These are phyloP conservation scores for Ancistrus triradiatus DNA, from an alignment of 2,113 vertebrate species.

Conservation along the genomic window DNA sequence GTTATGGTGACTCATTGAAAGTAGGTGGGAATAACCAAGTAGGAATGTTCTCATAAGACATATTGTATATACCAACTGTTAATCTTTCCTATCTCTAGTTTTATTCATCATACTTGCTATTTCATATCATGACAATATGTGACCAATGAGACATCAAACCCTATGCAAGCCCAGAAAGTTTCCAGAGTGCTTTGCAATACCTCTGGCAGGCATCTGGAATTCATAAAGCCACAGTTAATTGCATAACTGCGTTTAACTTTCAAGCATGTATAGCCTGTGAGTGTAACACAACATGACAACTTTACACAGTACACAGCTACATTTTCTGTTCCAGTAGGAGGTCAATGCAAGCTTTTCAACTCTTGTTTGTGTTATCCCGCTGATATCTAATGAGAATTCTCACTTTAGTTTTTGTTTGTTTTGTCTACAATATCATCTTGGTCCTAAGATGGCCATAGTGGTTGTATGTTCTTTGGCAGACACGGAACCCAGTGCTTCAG, in stretches of 20 bases:
- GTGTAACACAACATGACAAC: background rate
- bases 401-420: background rate
- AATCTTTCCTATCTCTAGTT: too few relatives aligned
- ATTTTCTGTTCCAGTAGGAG: background rate
- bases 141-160: background rate
- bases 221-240: slow-evolving; percentile 7
- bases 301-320: slow-evolving; percentile 10
- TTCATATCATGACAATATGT: background rate
- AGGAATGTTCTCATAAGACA: too few relatives aligned
- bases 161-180: background rate
- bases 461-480: slow-evolving; percentile 15
- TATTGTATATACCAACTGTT: too few relatives aligned
- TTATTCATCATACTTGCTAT: background rate
- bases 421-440: too few relatives aligned
- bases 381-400: slow-evolving; percentile 4
- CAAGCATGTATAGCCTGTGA: background rate
- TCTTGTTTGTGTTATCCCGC: background rate
- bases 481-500: too few relatives aligned
- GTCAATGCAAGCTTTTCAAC: background rate
- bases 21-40: too few relatives aligned
- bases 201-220: slow-evolving; percentile 7
- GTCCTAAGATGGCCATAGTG: too few relatives aligned
- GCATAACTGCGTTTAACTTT: slow-evolving; percentile 20
- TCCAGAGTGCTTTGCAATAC: background rate
- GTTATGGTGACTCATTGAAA: too few relatives aligned